Evolutionary conservation across 2,888 invertebrate genomes (phyloP), one percentile per base, ranked within the genome.

Genomic region (Chaitophorus viminalis): DNA sequence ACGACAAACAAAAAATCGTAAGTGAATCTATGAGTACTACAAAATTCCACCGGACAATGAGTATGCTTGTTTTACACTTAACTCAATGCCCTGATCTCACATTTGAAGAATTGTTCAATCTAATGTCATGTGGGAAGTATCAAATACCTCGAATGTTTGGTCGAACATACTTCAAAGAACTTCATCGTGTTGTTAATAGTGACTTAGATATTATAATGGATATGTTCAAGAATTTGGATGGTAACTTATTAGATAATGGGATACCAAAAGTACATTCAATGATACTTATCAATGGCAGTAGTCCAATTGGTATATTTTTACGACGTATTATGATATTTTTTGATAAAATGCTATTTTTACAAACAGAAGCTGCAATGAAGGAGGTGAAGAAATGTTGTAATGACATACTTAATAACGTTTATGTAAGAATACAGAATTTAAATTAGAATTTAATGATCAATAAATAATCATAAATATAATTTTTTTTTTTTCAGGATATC

Each of bases 311-410:
- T 54, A 93, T 96, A 89, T 98, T 96, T 91, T 93, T 98, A 89
- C 93, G 97, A 89, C 93, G 97, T 90, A 95, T 97, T 91, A 93
- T 95, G 89, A 93, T 97, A 1, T 94, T 95, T 89, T 94, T 97
- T 91, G 96, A 97, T 90, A 96, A 95, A 91, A 92, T 97, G 89
- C 94, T 95, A 29, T 98, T 98, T 92, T 95, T 95, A 68, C 96
- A 96, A 93, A 94, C 96, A 89, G 92, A 97, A 90, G 87, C 87
- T 14, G 72, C 81, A 11, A 81, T 87, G 60, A 87, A 87, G 21
- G 87, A 87, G 52, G 52, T 79, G 29, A 87, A 65, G 75, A 81
- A 33, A n/a, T n/a, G 29, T 65, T 87, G 87, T 31, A 74, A n/a
- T 65, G 2, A 60, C 2, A 39, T 65, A 39, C 8, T 87, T 9